Conservation (phyloP, 2,797 vertebrate genomes). For the Sphenodon punctatus region DNA sequence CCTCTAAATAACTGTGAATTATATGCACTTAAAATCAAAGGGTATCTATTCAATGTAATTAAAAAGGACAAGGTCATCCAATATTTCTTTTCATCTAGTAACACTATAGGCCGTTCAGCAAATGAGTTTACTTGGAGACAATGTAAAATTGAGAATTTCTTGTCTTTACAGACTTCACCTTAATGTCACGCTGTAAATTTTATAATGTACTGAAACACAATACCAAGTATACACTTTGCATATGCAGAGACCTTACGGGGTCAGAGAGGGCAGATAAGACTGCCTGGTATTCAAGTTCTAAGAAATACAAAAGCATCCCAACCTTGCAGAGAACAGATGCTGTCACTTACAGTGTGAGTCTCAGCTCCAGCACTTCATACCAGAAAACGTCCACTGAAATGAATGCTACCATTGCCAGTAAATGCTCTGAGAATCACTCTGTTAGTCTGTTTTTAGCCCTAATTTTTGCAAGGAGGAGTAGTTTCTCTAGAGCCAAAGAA, state of each 20-base stretch:
- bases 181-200: conserved; percentile 29
- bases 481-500: background rate
- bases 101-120: conserved; percentile 60
- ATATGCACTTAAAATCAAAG: conserved; percentile 68
- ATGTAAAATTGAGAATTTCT: conserved; percentile 46
- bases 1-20: conserved; percentile 71
- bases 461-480: no score
- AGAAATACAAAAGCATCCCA: background rate
- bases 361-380: no score
- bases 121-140: conserved; percentile 29
- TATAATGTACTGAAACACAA: conserved; percentile 38
- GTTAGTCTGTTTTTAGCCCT: no score
- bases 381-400: no score
- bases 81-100: conserved; percentile 52
- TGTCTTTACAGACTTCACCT: conserved; percentile 43
- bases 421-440: no score
- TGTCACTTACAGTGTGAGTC: conserved; percentile 19
- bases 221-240: background rate
- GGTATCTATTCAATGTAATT: conserved; percentile 61
- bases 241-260: background rate
- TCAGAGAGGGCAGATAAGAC: background rate
- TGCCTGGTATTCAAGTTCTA: background rate
- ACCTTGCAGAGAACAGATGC: background rate
- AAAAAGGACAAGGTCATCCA: conserved; percentile 58
- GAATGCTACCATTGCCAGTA: no score